Conservation (phyloP, 2,797 vertebrate species). For the Takifugu rubripes region DNA sequence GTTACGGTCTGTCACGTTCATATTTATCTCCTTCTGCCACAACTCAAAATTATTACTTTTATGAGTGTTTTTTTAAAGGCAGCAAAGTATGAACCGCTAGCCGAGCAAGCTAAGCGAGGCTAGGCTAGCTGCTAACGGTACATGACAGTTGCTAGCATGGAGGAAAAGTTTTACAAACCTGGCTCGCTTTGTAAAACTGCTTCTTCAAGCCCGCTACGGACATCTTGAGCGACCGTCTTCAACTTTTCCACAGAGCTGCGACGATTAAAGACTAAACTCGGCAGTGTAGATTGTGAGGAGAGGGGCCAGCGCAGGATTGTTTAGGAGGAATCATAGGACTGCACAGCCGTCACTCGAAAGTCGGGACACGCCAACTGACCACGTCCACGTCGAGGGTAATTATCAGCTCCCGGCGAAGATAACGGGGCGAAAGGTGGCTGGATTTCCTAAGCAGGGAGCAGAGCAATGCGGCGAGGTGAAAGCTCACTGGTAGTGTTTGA, state of each 20-base stretch:
- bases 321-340: conserved; percentile 55
- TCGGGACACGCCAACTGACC: conserved; percentile 69
- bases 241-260: conserved; percentile 25
- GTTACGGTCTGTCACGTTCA: not conserved
- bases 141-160: conserved; percentile 41
- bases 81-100: conserved; percentile 27
- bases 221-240: conserved; percentile 77
- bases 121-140: conserved; percentile 56
- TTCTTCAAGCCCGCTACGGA: conserved; percentile 97
- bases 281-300: conserved; percentile 35
- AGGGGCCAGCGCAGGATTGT: conserved; percentile 32
- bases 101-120: conserved; percentile 47
- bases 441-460: not conserved
- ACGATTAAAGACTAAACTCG: conserved; percentile 25
- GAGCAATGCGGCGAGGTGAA: no score
- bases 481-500: not conserved
- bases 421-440: not conserved
- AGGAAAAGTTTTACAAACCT: conserved; percentile 80
- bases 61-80: no score
- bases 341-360: conserved; percentile 55
- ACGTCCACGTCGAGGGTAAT: conserved; percentile 63
- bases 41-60: not conserved
- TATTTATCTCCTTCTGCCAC: not conserved
- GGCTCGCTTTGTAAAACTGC: conserved; percentile 98
- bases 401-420: conserved; percentile 28